phyloP scores from a whole-genome alignment of 2,888 invertebrate species.

The Monochamus alternatus region DNA sequence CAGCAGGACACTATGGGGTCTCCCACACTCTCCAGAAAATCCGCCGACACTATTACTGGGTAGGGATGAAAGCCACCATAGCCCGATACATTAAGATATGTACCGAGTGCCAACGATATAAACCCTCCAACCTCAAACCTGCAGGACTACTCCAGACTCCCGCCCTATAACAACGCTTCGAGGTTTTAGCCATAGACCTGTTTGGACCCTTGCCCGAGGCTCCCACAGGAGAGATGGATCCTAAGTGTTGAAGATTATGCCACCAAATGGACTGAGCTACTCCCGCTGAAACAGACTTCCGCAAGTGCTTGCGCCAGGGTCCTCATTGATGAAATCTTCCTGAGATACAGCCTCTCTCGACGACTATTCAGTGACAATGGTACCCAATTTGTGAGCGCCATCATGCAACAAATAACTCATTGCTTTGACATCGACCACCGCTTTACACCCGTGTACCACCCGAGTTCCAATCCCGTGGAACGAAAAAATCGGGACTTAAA shows the following conservation, averaged over 20 bases:
- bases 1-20: no score
- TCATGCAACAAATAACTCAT: slow-evolving; percentile 62
- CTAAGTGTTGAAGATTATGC: not conserved
- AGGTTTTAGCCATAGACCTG: not conserved
- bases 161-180: not conserved
- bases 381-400: slow-evolving; percentile 59
- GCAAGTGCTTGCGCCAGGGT: not conserved
- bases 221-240: not conserved
- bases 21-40: no score
- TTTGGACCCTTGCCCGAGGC: not conserved
- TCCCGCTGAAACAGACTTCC: not conserved
- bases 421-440: slow-evolving; percentile 58
- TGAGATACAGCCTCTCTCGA: slow-evolving; percentile 26
- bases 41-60: no score
- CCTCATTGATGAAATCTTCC: not conserved
- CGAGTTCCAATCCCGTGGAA: slow-evolving; percentile 49
- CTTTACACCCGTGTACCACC: slow-evolving; percentile 56
- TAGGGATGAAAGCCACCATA: no score
- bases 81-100: not conserved
- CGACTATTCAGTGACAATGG: slow-evolving; percentile 65
- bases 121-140: not conserved
- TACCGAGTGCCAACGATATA: not conserved
- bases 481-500: slow-evolving; percentile 61
- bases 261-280: not conserved
- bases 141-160: not conserved